Percentiles rank a stretch among this genome's conserved stretches.
phyloP scores from a whole-genome alignment of 53 echinoderm and acorn worm genomes.

The Henricia sp. region DNA sequence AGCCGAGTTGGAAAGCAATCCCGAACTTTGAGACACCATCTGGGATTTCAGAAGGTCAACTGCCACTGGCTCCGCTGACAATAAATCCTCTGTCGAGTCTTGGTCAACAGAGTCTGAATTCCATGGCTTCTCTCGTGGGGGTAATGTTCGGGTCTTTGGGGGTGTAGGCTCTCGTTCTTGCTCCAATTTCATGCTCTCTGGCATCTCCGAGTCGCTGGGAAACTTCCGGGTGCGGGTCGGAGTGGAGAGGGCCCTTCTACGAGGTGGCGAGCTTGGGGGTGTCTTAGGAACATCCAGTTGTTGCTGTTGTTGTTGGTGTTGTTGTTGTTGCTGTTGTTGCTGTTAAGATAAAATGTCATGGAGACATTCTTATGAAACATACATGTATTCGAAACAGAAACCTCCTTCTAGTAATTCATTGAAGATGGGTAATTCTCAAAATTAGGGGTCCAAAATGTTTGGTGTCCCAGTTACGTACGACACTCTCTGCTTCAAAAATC shows the following conservation, averaged over 20 bases:
- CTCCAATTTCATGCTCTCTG: slow-evolving; percentile 68
- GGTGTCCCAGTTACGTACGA: no score
- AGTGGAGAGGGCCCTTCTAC: slow-evolving; percentile 80
- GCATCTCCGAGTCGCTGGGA: slow-evolving; percentile 68
- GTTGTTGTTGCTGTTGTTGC: slow-evolving; percentile 62
- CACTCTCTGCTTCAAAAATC: no score
- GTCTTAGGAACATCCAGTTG: slow-evolving; percentile 34
- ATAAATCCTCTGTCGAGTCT: slow-evolving; percentile 54
- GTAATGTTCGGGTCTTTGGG: slow-evolving; percentile 81
- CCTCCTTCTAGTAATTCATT: no score
- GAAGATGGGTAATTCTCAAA: no score
- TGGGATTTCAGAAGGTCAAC: slow-evolving; percentile 26
- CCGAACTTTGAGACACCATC: slow-evolving; percentile 2
- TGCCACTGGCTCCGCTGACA: background rate
- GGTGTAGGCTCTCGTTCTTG: slow-evolving; percentile 61
- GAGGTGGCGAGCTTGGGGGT: slow-evolving; percentile 64
- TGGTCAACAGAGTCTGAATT: slow-evolving; percentile 44
- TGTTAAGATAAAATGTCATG: slow-evolving; percentile 42
- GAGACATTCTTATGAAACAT: no score
- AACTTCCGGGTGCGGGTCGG: slow-evolving; percentile 77
- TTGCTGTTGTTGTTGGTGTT: no score
- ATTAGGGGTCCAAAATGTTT: no score
- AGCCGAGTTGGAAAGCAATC: slow-evolving; percentile 5
- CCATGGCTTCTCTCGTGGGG: slow-evolving; percentile 75
- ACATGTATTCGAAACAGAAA: no score